Percentiles rank a stretch among this genome's conserved stretches.
phyloP scores from a whole-genome alignment of 2,797 vertebrate species.

The Notoglanidium macrostoma region DNA sequence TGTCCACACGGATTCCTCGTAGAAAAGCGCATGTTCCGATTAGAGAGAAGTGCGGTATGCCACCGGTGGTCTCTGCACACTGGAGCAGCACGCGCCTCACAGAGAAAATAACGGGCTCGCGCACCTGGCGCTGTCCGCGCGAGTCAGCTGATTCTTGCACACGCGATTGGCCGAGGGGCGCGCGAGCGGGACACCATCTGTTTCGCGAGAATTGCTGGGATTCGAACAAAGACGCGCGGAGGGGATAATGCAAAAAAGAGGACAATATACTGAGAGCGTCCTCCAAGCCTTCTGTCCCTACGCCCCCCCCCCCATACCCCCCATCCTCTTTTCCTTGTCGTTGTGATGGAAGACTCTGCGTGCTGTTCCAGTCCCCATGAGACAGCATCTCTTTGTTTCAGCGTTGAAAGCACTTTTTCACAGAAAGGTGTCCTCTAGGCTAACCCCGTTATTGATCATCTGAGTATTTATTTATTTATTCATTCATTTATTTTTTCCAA shows the following conservation, averaged over 20 bases:
- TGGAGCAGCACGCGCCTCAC: constrained; percentile 56
- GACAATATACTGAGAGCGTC: constrained; percentile 30
- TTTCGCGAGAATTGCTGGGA: constrained; percentile 73
- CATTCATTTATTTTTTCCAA: background rate
- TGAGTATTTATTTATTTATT: background rate
- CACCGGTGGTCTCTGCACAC: constrained; percentile 56
- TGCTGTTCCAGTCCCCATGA: constrained; percentile 49
- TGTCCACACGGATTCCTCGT: constrained; percentile 27
- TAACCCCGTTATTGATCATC: background rate
- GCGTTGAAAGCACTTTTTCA: constrained; percentile 17
- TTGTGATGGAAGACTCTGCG: constrained; percentile 54
- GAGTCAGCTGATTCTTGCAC: constrained; percentile 76
- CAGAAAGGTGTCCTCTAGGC: background rate
- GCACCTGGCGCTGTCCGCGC: constrained; percentile 61
- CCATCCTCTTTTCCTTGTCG: constrained; percentile 8
- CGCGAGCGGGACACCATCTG: constrained; percentile 77
- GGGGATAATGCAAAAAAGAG: constrained; percentile 44
- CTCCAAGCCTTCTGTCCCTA: constrained; percentile 25
- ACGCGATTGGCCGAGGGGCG: constrained; percentile 74
- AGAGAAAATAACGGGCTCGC: constrained; percentile 42
- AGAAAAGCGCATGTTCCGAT: constrained; percentile 64
- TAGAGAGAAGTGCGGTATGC: constrained; percentile 36
- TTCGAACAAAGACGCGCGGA: constrained; percentile 77
- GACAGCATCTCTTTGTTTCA: constrained; percentile 53
- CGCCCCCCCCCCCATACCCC: too few relatives aligned